These are phyloP conservation scores for Drosophila virilis DNA, from an alignment of 1,140 invertebrate species.

Conservation along the genomic window DNA sequence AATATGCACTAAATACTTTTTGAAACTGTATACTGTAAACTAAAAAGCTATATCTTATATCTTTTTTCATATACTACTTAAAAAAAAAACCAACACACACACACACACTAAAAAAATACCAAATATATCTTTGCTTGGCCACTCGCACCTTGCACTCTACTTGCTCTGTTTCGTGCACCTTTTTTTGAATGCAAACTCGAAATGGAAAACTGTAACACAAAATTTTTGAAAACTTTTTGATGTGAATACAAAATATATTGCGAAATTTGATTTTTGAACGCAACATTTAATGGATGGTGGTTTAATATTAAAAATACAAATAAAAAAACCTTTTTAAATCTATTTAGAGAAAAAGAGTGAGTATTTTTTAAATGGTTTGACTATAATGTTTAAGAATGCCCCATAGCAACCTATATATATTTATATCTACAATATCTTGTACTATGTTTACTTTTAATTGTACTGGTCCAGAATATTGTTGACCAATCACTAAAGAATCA, in stretches of 20 bases:
- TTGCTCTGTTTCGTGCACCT: slow-evolving; percentile 81
- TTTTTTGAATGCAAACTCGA: slow-evolving; percentile 81
- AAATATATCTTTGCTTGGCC: slow-evolving; percentile 80
- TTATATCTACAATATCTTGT: slow-evolving; percentile 38
- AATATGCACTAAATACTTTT: slow-evolving; percentile 63
- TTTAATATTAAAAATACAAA: slow-evolving; percentile 68
- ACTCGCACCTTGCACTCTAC: slow-evolving; percentile 81
- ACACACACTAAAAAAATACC: slow-evolving; percentile 40
- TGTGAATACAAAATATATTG: slow-evolving; percentile 78
- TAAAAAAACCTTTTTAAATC: slow-evolving; percentile 66
- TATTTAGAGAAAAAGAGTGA: slow-evolving; percentile 84
- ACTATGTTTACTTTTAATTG: slow-evolving; percentile 26
- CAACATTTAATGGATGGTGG: slow-evolving; percentile 82
- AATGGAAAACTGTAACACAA: slow-evolving; percentile 67
- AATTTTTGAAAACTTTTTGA: slow-evolving; percentile 79
- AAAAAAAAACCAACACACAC: slow-evolving; percentile 2
- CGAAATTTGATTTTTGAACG: slow-evolving; percentile 83
- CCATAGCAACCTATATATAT: slow-evolving; percentile 58
- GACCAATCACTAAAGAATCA: slow-evolving; percentile 66
- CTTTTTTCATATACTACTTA: slow-evolving; percentile 75
- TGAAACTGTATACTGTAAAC: slow-evolving; percentile 76
- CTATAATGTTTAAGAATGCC: slow-evolving; percentile 79
- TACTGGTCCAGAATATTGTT: slow-evolving; percentile 43
- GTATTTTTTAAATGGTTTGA: slow-evolving; percentile 80
- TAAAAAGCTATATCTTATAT: slow-evolving; percentile 80